These are phyloP conservation scores for Panzeria rudis DNA, from an alignment of 2,888 invertebrate species.

Conservation along the genomic window DNA sequence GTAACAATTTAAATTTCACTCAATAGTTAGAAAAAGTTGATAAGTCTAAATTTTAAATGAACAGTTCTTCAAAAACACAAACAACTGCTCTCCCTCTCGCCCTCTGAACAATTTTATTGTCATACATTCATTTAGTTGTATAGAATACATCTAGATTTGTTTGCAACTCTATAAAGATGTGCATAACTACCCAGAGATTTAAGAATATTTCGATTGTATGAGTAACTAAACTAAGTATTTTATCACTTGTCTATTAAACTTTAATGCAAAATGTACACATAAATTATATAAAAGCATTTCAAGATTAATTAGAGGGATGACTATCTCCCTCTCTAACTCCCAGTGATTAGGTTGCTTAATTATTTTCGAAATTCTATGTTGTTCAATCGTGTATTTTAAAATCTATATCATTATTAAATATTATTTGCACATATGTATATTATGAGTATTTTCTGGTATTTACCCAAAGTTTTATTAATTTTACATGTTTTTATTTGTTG, in stretches of 20 bases:
- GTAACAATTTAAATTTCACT: too few relatives aligned
- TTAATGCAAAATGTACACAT: conserved; percentile 3
- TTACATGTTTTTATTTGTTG: neutral
- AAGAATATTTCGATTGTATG: neutral
- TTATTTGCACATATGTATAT: neutral
- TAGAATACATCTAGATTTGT: conserved; percentile 18
- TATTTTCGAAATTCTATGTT: neutral
- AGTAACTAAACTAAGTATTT: conserved; percentile 22
- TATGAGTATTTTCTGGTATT: neutral
- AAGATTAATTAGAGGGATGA: neutral
- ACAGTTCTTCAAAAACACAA: neutral
- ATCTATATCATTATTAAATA: neutral
- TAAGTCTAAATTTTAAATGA: neutral
- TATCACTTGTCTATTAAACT: conserved; percentile 30
- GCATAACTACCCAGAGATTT: neutral
- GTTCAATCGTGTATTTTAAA: neutral
- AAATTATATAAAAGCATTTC: neutral
- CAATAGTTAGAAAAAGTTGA: neutral
- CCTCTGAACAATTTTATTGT: neutral
- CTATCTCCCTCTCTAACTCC: neutral
- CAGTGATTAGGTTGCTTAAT: too few relatives aligned
- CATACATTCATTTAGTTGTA: neutral
- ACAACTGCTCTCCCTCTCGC: neutral
- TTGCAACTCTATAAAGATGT: conserved; percentile 6
- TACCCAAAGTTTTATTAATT: neutral